Evolutionary conservation across 2,797 vertebrate genomes (phyloP).

Genomic region (Urosaurus nigricauda): DNA sequence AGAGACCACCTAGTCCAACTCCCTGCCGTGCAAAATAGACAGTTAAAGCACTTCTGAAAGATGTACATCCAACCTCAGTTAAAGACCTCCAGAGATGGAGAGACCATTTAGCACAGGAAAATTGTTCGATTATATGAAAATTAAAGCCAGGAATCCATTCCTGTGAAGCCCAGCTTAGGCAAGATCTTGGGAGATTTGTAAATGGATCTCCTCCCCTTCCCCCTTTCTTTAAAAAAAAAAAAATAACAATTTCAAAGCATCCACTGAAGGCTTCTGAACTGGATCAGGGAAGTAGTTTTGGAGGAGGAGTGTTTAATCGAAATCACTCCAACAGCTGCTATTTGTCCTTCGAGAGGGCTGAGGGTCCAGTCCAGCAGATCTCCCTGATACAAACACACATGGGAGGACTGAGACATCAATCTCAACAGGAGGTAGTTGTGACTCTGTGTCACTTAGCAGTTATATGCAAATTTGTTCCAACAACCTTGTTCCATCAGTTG

Average conservation of each 20-base stretch:
- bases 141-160: too few relatives aligned
- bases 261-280: background rate
- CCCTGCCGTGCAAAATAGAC: too few relatives aligned
- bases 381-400: too few relatives aligned
- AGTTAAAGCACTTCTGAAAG: background rate
- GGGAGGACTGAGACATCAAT: background rate
- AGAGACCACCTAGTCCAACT: too few relatives aligned
- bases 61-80: background rate
- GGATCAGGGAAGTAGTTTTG: background rate
- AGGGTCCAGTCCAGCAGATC: too few relatives aligned
- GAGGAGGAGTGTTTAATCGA: background rate
- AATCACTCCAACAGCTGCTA: too few relatives aligned
- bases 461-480: too few relatives aligned
- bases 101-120: background rate
- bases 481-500: too few relatives aligned
- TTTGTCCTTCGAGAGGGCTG: too few relatives aligned
- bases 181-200: background rate
- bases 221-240: background rate
- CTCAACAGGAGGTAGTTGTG: background rate
- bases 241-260: background rate
- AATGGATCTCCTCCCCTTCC: background rate
- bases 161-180: background rate
- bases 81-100: background rate
- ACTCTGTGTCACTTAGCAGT: too few relatives aligned
- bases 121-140: too few relatives aligned